These are phyloP conservation scores for Trinectes maculatus DNA, from an alignment of 2,113 vertebrate genomes.

Conservation along the genomic window DNA sequence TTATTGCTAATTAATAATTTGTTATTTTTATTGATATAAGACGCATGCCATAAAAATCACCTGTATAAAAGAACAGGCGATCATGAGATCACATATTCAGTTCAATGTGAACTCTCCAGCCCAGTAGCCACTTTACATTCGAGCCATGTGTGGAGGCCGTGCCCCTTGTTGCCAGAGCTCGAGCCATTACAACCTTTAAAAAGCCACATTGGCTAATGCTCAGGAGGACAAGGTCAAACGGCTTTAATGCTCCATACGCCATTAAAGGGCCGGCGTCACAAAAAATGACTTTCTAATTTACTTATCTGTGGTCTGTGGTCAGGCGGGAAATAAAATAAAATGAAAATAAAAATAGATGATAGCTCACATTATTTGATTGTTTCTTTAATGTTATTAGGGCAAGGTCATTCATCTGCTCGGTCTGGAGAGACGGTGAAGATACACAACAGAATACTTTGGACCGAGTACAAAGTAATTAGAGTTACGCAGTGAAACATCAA, in stretches of 20 bases:
- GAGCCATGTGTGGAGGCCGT: background rate
- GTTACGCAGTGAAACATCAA: too few species aligned
- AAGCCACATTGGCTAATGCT: conserved; percentile 55
- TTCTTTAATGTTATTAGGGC: too few species aligned
- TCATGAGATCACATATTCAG: too few species aligned
- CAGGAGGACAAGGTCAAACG: conserved; percentile 44
- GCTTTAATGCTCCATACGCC: conserved; percentile 38
- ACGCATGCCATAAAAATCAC: too few species aligned
- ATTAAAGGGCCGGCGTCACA: conserved; percentile 31
- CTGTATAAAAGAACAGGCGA: too few species aligned
- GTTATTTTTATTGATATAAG: too few species aligned
- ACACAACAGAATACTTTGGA: background rate
- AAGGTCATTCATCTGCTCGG: conserved; percentile 31
- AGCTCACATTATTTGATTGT: conserved; percentile 20
- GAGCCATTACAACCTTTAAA: conserved; percentile 12
- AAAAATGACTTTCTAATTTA: conserved; percentile 51
- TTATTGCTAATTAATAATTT: too few species aligned
- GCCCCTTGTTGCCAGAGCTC: background rate
- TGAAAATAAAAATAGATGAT: too few species aligned
- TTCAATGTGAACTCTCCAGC: too few species aligned
- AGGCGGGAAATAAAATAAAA: conserved; percentile 27
- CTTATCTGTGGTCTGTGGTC: conserved; percentile 37
- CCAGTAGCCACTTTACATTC: conserved; percentile 22
- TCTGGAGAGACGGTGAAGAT: background rate
- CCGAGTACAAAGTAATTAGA: too few species aligned